phyloP scores from a whole-genome alignment of 2,888 invertebrate species.

The Apeira syringaria region DNA sequence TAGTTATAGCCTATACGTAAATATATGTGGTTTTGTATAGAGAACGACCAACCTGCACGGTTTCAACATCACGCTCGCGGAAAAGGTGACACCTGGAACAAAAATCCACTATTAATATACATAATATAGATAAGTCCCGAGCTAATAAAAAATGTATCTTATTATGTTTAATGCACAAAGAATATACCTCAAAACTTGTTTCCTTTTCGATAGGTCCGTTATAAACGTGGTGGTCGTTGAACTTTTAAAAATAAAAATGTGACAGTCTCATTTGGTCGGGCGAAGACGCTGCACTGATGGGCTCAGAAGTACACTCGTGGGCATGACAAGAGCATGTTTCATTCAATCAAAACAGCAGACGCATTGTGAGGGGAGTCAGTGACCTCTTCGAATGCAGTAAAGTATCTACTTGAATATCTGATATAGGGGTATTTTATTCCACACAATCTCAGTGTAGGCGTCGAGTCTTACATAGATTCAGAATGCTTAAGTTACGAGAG shows the following conservation, averaged over 20 bases:
- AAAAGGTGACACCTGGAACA: conserved; percentile 58
- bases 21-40: too few relatives aligned
- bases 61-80: conserved; percentile 41
- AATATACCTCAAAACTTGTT: conserved; percentile 45
- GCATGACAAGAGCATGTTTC: conserved; percentile 49
- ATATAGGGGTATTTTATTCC: too few relatives aligned
- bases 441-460: too few relatives aligned
- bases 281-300: conserved; percentile 22
- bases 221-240: conserved; percentile 48
- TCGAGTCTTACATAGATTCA: too few relatives aligned
- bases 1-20: too few relatives aligned
- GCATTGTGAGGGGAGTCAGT: conserved; percentile 47
- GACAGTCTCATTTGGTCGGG: conserved; percentile 27
- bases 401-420: conserved; percentile 40
- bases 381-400: conserved; percentile 38
- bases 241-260: conserved; percentile 48
- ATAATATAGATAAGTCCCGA: conserved; percentile 23
- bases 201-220: conserved; percentile 46
- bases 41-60: conserved; percentile 61
- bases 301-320: conserved; percentile 10
- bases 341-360: conserved; percentile 68
- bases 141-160: conserved; percentile 44
- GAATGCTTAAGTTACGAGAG: too few relatives aligned
- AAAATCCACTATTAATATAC: conserved; percentile 40
- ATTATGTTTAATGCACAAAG: conserved; percentile 36